Percentiles rank a stretch among this genome's conserved stretches.
Conservation (phyloP, 2,888 invertebrate species). For the Drosophila peninsularis region DNA sequence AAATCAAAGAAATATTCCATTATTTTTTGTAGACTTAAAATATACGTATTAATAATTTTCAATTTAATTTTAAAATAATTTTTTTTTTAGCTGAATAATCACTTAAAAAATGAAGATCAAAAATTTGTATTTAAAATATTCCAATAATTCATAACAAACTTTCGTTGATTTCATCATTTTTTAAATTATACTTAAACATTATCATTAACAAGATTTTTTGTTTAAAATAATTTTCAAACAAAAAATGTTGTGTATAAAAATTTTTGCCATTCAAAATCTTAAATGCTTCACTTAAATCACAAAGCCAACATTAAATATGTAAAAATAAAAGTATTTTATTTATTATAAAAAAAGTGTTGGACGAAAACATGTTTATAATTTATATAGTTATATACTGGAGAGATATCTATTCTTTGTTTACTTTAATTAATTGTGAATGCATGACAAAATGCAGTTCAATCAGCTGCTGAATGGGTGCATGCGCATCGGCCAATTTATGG, state of each 20-base stretch:
- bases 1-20: no score
- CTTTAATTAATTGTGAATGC: constrained; percentile 55
- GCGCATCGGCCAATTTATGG: not conserved
- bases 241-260: not conserved
- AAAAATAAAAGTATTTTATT: not conserved
- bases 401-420: not conserved
- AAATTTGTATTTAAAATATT: not conserved
- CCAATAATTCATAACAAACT: not conserved
- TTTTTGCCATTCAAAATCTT: not conserved
- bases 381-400: not conserved
- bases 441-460: constrained; percentile 75
- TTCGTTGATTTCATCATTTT: not conserved
- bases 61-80: not conserved
- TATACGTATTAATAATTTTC: not conserved
- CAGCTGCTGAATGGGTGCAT: constrained; percentile 12
- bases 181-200: not conserved
- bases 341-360: constrained; percentile 3
- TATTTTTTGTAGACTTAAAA: no score
- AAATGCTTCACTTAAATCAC: constrained; percentile 4
- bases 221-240: not conserved
- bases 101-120: not conserved
- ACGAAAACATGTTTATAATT: constrained; percentile 9
- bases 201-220: not conserved
- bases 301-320: constrained; percentile 9
- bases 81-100: no score